These are phyloP conservation scores for Pseudococcus viburni DNA, from an alignment of 2,888 invertebrate species.

Conservation along the genomic window DNA sequence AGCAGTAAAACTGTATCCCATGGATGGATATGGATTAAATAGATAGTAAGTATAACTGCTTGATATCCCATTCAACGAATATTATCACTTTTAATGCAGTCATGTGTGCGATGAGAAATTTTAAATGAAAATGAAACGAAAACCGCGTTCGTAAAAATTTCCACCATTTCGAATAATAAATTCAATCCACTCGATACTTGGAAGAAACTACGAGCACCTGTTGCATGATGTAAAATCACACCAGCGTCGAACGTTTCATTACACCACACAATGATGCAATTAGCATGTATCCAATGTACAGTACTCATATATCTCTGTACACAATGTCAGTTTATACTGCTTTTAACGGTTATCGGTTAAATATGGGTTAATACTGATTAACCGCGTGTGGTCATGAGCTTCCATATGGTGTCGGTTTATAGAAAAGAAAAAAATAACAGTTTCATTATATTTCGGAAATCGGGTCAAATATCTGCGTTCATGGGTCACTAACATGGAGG, in stretches of 20 bases:
- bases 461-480: conserved; percentile 27
- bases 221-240: conserved; percentile 17
- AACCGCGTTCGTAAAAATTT: no score
- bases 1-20: neutral
- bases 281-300: conserved; percentile 13
- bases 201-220: conserved; percentile 7
- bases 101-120: neutral
- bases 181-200: no score
- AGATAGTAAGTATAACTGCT: no score
- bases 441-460: conserved; percentile 30
- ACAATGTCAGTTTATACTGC: neutral
- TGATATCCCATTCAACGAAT: neutral
- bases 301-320: neutral
- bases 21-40: neutral
- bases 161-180: no score
- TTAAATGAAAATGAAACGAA: neutral
- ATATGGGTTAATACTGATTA: conserved; percentile 34
- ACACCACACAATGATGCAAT: conserved; percentile 29
- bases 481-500: conserved; percentile 20
- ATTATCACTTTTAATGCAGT: neutral
- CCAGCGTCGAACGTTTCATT: neutral
- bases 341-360: conserved; percentile 23
- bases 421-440: neutral
- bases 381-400: conserved; percentile 39
- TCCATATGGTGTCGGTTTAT: neutral